Conservation (phyloP, 2,113 vertebrate species). For the Eudyptes chrysolophus region DNA sequence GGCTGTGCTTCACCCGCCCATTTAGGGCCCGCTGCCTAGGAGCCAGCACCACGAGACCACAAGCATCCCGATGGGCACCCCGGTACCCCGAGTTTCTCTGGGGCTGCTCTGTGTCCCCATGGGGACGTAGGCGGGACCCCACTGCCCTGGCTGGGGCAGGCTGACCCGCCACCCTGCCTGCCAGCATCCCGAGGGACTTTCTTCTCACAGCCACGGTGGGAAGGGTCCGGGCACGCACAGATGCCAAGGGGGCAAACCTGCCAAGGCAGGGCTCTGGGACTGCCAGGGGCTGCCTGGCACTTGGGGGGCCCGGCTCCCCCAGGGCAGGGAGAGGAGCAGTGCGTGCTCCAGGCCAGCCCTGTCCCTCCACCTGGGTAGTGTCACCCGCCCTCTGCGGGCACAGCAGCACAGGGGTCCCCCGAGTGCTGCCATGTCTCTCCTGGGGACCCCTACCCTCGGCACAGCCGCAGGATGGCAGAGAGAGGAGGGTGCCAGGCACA, state of each 20-base stretch:
- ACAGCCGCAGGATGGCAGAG: neutral
- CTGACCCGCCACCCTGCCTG: neutral
- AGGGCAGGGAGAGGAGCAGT: neutral
- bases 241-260: neutral
- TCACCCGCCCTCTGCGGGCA: accelerated
- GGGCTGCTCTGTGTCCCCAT: neutral
- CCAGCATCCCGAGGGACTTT: neutral
- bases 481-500: neutral
- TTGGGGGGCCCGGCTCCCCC: neutral
- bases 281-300: neutral
- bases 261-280: neutral
- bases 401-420: neutral
- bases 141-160: neutral
- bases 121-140: neutral
- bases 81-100: neutral
- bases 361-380: neutral
- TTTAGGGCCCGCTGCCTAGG: neutral
- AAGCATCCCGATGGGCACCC: neutral
- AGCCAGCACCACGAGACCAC: neutral
- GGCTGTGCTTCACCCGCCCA: neutral
- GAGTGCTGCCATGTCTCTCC: neutral
- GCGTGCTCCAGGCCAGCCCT: neutral
- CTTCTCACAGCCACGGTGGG: neutral
- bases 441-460: neutral
- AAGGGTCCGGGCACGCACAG: neutral